Base-by-base conservation (phyloP, 2,888 invertebrate genomes). In the Lamproptera curius region DNA sequence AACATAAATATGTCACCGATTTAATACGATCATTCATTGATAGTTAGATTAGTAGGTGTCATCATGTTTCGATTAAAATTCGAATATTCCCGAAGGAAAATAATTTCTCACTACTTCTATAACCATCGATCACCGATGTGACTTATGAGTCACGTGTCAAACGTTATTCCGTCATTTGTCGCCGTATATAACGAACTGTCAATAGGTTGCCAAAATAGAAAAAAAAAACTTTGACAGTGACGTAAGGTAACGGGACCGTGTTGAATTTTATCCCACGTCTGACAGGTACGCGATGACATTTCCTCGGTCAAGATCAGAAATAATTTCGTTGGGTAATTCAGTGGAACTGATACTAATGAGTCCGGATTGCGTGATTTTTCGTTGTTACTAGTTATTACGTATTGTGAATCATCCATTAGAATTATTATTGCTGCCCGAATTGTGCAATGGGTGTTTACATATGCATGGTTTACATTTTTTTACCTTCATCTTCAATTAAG, bases 151-250 rank as follows among this genome's bases (percentile, higher is more conserved):
- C n/a, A n/a, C n/a, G 16, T 26, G 36, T 45, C 38, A 14, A 13
- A 16, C 38, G 15, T n/a, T n/a, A 16, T 15, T 42, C 36, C 9
- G 15, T 13, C 37, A 42, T 31, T 17, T 17, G 28, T 20, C 38
- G 13, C 16, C 15, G 2, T 43, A 14, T 20, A 28, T 40, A 44
- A 17, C 41, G 14, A 16, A 17, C 4, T 44, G 37, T 14, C 47
- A 37, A 37, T 37, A 28, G 41, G 41, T 16, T 42, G 36, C 31
- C 47, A 47, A 42, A 41, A 15, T 3, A 42, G 37, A 47, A 41
- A 42, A 47, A 37, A 38, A 16, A 11, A 6, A 2, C 10, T 20
- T n/a, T 20, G 11, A 17, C 42, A n/a, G 20, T 31, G 44, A 31
- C 28, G 9, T 14, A 37, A 37, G 20, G 31, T 42, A 28, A 31